phyloP scores from a whole-genome alignment of 2,113 vertebrate genomes.

The Oostethus manadensis region DNA sequence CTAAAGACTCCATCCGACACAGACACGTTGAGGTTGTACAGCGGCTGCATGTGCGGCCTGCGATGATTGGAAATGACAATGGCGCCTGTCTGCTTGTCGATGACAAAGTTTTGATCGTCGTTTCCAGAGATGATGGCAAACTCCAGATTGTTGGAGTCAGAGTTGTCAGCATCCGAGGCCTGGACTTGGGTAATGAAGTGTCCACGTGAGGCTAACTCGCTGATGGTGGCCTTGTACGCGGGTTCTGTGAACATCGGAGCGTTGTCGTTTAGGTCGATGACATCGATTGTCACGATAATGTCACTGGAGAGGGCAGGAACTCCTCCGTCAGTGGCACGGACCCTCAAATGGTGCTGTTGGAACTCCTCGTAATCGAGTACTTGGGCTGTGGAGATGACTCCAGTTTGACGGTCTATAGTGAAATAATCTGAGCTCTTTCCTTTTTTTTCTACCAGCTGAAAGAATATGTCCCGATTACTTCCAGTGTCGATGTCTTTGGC shows the following conservation, averaged over 20 bases:
- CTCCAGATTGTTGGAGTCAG: constrained; percentile 76
- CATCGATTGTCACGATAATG: constrained; percentile 72
- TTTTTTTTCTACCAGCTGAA: constrained; percentile 81
- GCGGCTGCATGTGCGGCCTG: constrained; percentile 72
- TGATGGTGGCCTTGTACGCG: constrained; percentile 81
- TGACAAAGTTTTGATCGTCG: constrained; percentile 86
- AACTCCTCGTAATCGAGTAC: constrained; percentile 83
- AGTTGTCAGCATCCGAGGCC: constrained; percentile 86
- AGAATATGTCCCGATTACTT: constrained; percentile 83
- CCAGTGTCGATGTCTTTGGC: constrained; percentile 87
- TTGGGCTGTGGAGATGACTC: constrained; percentile 78
- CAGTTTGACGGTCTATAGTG: constrained; percentile 81
- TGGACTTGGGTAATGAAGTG: constrained; percentile 88
- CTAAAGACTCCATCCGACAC: constrained; percentile 95
- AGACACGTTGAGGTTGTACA: constrained; percentile 82
- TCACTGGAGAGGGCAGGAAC: constrained; percentile 87
- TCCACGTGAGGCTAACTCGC: constrained; percentile 82
- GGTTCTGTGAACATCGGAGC: constrained; percentile 82
- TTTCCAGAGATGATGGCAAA: constrained; percentile 90
- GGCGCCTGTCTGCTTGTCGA: constrained; percentile 80
- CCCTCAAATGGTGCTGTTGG: constrained; percentile 74
- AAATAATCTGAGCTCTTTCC: constrained; percentile 79
- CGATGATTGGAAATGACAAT: constrained; percentile 83
- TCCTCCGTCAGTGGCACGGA: constrained; percentile 84
- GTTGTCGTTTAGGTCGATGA: constrained; percentile 93